Evolutionary conservation across 2,888 invertebrate genomes (phyloP).

Genomic region (Yponomeuta plumbellus): DNA sequence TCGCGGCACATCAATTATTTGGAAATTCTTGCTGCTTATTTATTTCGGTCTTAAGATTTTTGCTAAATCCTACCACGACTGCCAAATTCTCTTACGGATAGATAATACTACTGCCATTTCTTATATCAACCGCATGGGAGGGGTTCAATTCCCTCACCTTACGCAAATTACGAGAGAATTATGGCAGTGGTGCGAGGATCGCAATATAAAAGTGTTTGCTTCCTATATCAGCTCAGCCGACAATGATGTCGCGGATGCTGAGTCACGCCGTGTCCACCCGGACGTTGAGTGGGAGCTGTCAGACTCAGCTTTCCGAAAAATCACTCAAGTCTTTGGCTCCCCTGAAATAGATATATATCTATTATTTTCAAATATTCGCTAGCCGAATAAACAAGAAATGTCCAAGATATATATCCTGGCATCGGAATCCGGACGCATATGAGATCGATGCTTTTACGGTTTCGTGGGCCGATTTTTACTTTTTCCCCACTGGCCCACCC

Average conservation of each 20-base stretch:
- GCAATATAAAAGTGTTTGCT: constrained; percentile 14
- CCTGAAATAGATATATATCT: constrained; percentile 9
- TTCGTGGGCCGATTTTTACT: background rate
- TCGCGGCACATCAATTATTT: constrained; percentile 7
- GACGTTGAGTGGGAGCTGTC: constrained; percentile 13
- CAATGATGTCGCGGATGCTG: constrained; percentile 12
- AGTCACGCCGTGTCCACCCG: constrained; percentile 7
- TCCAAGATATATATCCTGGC: constrained; percentile 1
- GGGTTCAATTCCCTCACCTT: constrained; percentile 14
- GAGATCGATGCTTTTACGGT: background rate
- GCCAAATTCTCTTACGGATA: constrained; percentile 11
- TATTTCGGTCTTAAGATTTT: constrained; percentile 5
- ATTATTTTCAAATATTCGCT: no score
- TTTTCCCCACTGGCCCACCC: background rate
- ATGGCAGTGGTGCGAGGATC: constrained; percentile 12
- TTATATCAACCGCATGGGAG: constrained; percentile 14
- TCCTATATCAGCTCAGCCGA: constrained; percentile 15
- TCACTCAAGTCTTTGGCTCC: background rate
- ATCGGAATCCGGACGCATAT: background rate
- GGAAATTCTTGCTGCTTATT: constrained; percentile 4
- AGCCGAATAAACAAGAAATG: background rate
- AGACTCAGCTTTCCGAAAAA: background rate
- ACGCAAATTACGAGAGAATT: constrained; percentile 3
- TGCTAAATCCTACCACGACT: background rate
- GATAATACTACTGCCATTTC: constrained; percentile 14